Conservation (phyloP, 2,797 vertebrate genomes). For the Momotus momota region DNA sequence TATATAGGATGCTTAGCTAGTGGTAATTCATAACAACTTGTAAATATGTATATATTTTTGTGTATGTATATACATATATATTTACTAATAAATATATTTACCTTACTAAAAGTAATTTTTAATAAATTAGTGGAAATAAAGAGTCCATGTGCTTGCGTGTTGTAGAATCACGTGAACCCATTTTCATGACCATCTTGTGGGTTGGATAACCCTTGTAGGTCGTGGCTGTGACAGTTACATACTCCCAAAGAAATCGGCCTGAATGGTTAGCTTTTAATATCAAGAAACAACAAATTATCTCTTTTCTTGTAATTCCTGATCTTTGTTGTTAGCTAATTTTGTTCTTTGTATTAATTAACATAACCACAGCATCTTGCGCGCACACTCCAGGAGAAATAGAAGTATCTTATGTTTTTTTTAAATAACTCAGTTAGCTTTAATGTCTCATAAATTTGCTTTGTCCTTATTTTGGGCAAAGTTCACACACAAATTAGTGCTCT, state of each 20-base stretch:
- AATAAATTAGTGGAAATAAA: neutral
- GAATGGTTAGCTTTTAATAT: neutral
- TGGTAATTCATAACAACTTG: neutral
- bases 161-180: neutral
- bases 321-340: neutral
- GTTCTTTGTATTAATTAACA: neutral
- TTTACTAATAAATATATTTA: neutral
- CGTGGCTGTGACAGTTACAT: accelerated
- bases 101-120: neutral
- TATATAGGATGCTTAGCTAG: neutral
- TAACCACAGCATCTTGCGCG: neutral
- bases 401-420: neutral
- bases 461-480: neutral
- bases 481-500: neutral
- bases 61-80: neutral
- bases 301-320: neutral
- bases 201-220: neutral
- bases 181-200: neutral
- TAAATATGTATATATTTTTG: neutral
- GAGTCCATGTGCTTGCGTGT: neutral
- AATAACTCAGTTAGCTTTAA: neutral
- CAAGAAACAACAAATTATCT: neutral
- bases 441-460: neutral
- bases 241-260: neutral
- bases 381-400: neutral